Evolutionary conservation across 2,113 vertebrate genomes (phyloP).

Genomic region (Daubentonia madagascariensis): DNA sequence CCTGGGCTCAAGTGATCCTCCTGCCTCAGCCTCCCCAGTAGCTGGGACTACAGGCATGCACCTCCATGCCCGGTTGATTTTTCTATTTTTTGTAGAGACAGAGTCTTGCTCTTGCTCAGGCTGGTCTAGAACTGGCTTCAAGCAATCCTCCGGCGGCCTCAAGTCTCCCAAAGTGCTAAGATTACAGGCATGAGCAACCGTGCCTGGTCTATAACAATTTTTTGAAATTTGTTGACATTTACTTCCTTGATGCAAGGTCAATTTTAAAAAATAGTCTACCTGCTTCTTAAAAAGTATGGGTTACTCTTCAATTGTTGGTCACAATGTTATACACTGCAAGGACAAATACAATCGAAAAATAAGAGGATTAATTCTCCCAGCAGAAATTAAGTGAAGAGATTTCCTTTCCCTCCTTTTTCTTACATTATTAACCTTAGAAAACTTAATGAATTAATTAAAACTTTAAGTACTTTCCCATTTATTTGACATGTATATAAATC

Average conservation of each 20-base stretch:
- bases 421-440: neutral
- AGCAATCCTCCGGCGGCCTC: no score
- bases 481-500: neutral
- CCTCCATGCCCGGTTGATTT: no score
- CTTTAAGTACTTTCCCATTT: neutral
- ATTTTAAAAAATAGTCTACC: neutral
- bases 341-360: neutral
- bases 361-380: neutral
- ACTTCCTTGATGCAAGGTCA: neutral
- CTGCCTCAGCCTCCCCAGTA: no score
- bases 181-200: no score
- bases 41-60: no score
- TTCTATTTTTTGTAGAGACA: no score
- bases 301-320: neutral
- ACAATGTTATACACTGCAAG: neutral
- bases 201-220: no score
- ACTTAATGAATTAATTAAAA: neutral
- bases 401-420: neutral
- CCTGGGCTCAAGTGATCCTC: no score
- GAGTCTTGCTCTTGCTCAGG: no score
- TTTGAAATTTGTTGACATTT: neutral
- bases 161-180: no score
- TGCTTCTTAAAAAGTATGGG: neutral
- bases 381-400: neutral
- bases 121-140: no score